Conservation (phyloP, 2,888 invertebrate species). For the Pterobdella sp. region DNA sequence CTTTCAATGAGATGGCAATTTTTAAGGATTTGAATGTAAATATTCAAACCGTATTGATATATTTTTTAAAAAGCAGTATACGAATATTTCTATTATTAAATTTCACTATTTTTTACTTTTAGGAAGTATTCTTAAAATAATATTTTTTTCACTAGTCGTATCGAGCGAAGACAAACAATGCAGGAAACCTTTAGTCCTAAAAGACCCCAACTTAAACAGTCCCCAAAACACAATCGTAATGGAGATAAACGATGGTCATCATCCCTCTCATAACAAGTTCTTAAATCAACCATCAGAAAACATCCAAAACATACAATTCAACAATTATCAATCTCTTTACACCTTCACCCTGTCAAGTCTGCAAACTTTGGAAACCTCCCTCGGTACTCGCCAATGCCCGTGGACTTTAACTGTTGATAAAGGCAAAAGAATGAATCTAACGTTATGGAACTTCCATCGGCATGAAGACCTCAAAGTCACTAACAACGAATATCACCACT, state of each 20-base stretch:
- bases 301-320: background rate
- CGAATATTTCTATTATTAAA: too few relatives aligned
- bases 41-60: too few relatives aligned
- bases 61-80: too few relatives aligned
- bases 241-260: background rate
- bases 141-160: background rate
- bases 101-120: too few relatives aligned
- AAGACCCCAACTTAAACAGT: background rate
- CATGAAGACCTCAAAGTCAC: constrained; percentile 5
- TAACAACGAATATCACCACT: background rate
- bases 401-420: background rate
- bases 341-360: background rate
- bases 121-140: background rate
- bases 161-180: background rate
- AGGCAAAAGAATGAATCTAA: background rate
- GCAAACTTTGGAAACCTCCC: background rate
- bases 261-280: background rate
- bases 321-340: background rate
- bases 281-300: background rate
- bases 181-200: background rate
- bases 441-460: background rate
- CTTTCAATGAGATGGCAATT: too few relatives aligned
- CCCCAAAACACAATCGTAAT: background rate
- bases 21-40: too few relatives aligned
- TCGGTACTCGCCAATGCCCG: background rate